Evolutionary conservation across 1,140 invertebrate genomes (phyloP).

Genomic region (Rhyzopertha dominica): DNA sequence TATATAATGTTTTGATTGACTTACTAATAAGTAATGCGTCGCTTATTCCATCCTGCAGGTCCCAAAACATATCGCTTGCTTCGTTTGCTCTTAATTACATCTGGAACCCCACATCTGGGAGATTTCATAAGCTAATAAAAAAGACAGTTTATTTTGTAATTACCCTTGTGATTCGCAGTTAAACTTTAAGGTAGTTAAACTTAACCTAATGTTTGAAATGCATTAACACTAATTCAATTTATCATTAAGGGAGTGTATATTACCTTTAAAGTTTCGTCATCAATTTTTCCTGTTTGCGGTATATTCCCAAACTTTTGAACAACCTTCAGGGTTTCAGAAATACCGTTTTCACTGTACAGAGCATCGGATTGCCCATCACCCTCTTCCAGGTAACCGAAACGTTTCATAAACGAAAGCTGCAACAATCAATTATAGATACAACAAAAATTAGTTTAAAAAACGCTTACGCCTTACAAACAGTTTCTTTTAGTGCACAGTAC

Average conservation of each 20-base stretch:
- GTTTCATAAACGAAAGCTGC: slow-evolving; percentile 59
- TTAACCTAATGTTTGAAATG: not conserved
- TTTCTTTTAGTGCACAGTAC: too few relatives aligned
- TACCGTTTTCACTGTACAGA: slow-evolving; percentile 53
- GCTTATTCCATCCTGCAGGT: slow-evolving; percentile 57
- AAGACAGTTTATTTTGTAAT: slow-evolving; percentile 1
- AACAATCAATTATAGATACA: too few relatives aligned
- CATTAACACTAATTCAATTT: not conserved
- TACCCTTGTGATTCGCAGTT: not conserved
- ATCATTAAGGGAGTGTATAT: slow-evolving; percentile 13
- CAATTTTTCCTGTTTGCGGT: slow-evolving; percentile 56
- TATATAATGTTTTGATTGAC: slow-evolving; percentile 17
- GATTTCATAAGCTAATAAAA: slow-evolving; percentile 54
- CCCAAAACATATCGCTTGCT: slow-evolving; percentile 54
- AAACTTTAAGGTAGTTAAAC: not conserved
- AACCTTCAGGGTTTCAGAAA: slow-evolving; percentile 55
- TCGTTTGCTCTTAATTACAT: slow-evolving; percentile 46
- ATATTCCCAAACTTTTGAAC: slow-evolving; percentile 65
- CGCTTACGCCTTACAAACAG: too few relatives aligned
- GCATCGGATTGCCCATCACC: slow-evolving; percentile 48
- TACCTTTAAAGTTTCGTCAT: slow-evolving; percentile 56
- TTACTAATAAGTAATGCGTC: slow-evolving; percentile 57
- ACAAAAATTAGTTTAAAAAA: too few relatives aligned
- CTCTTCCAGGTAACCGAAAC: slow-evolving; percentile 55
- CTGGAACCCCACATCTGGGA: slow-evolving; percentile 61